Conservation (phyloP, 2,888 invertebrate genomes). For the Pogonocherus hispidulus region DNA sequence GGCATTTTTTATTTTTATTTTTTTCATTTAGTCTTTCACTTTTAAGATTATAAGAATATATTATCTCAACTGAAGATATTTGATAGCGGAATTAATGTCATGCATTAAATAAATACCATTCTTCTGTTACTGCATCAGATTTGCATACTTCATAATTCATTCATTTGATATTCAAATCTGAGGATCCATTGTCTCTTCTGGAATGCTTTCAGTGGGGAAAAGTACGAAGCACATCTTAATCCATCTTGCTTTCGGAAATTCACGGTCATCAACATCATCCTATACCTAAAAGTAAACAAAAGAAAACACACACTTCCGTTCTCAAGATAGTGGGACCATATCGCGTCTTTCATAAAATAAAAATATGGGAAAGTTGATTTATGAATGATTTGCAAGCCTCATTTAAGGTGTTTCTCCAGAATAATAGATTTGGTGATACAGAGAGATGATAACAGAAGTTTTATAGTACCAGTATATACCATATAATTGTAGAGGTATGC, state of each 20-base stretch:
- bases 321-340: constrained; percentile 1
- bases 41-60: too few relatives aligned
- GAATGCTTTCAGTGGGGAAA: background rate
- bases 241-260: constrained; percentile 16
- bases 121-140: too few relatives aligned
- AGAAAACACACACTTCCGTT: constrained; percentile 21
- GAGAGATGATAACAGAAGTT: too few relatives aligned
- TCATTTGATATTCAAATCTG: constrained; percentile 14
- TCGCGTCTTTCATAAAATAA: background rate
- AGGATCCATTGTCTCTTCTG: constrained; percentile 9
- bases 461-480: too few relatives aligned
- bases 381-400: too few relatives aligned
- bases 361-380: background rate
- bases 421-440: too few relatives aligned
- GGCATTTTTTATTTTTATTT: too few relatives aligned
- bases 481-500: too few relatives aligned
- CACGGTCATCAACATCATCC: constrained; percentile 26
- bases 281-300: constrained; percentile 15
- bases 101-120: constrained; percentile 7
- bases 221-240: background rate
- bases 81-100: background rate
- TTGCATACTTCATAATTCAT: constrained; percentile 3
- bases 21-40: too few relatives aligned
- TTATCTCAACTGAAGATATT: too few relatives aligned
- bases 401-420: too few relatives aligned